phyloP scores from a whole-genome alignment of 2,113 vertebrate species.

The Laticauda colubrina region DNA sequence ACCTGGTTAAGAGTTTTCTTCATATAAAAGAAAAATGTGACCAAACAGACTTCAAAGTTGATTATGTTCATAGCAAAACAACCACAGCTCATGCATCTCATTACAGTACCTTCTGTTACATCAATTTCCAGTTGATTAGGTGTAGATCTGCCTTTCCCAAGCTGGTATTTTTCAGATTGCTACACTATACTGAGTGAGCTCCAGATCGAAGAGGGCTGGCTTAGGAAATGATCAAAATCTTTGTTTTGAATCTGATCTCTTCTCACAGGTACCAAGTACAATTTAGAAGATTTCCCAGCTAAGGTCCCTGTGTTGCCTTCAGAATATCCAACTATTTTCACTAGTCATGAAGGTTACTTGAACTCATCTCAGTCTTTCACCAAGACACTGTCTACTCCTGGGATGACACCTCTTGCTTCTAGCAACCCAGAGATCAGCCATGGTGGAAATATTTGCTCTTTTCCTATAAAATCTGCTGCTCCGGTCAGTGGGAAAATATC shows the following conservation, averaged over 20 bases:
- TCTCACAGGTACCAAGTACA: constrained; percentile 17
- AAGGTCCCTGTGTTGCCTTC: not conserved
- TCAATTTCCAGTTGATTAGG: not conserved
- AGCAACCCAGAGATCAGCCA: constrained; percentile 15
- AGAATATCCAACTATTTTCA: not conserved
- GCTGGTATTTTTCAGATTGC: not conserved
- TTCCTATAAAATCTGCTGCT: not conserved
- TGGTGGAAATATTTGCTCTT: constrained; percentile 30
- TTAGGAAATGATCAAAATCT: not conserved
- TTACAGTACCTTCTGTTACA: not conserved
- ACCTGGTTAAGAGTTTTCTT: not conserved
- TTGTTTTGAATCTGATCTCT: not conserved
- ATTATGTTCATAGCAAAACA: not conserved
- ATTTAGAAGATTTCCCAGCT: constrained; percentile 1
- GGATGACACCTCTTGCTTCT: constrained; percentile 43
- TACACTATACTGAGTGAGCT: not conserved
- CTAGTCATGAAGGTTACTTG: not conserved
- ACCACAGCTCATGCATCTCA: not conserved
- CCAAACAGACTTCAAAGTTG: not conserved
- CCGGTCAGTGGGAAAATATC: constrained; percentile 66
- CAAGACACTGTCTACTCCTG: not conserved
- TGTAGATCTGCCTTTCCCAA: not conserved
- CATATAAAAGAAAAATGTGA: not conserved
- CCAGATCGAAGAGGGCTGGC: not conserved
- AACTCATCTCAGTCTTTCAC: not conserved